phyloP scores from a whole-genome alignment of 2,113 vertebrate species.

The human (Homo sapiens) region DNA sequence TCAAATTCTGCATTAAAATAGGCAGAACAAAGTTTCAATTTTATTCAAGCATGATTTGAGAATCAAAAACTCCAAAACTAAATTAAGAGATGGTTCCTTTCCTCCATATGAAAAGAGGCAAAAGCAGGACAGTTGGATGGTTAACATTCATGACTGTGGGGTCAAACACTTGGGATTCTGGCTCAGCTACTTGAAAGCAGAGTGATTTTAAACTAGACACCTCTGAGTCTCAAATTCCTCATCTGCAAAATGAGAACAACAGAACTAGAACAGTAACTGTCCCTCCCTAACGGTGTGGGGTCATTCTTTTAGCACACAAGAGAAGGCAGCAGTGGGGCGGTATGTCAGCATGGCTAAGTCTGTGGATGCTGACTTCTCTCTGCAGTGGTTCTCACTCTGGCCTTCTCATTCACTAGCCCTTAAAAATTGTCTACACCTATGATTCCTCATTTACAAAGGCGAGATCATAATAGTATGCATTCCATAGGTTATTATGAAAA shows the following conservation, averaged over 20 bases:
- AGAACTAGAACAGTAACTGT: background rate
- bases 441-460: background rate
- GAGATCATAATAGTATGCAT: background rate
- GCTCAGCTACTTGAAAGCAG: background rate
- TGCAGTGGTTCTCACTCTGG: background rate
- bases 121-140: background rate
- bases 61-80: background rate
- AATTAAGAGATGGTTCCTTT: background rate
- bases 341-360: background rate
- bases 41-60: background rate
- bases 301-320: background rate
- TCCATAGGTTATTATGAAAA: background rate
- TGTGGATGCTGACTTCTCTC: background rate
- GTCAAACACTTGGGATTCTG: background rate
- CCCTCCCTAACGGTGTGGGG: background rate
- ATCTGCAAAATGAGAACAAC: background rate
- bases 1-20: background rate
- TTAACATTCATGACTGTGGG: background rate
- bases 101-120: background rate
- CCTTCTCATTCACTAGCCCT: background rate
- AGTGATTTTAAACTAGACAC: background rate
- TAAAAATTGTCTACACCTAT: background rate
- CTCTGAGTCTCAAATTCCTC: background rate
- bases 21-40: slow-evolving; percentile 11
- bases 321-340: background rate